Conservation (phyloP, 2,797 vertebrate species). For the Sebastes dallii region DNA sequence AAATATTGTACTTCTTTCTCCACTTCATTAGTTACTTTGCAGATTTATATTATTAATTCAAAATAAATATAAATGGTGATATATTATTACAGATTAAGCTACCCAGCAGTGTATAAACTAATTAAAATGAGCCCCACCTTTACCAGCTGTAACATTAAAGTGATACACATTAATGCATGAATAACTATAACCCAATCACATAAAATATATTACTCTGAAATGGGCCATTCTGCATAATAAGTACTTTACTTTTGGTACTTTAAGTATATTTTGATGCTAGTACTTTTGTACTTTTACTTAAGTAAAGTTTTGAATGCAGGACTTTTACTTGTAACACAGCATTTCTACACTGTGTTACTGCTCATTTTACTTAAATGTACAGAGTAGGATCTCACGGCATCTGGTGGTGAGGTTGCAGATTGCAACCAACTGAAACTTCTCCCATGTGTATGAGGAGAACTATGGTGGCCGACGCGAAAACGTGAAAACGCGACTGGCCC, state of each 20-base stretch:
- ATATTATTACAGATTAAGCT: neutral
- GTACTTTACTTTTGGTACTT: neutral
- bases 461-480: no score
- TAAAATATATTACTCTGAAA: no score
- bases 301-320: no score
- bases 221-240: neutral
- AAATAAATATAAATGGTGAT: neutral
- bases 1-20: neutral
- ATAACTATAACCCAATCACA: neutral
- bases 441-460: fast-evolving
- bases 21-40: neutral
- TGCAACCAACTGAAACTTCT: no score
- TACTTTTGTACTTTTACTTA: no score
- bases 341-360: neutral
- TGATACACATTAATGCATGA: neutral
- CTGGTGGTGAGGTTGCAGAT: no score
- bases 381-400: fast-evolving
- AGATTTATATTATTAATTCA: neutral
- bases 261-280: no score
- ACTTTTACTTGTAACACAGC: neutral
- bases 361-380: neutral
- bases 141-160: neutral
- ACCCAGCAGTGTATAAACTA: neutral
- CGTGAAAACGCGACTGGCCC: fast-evolving
- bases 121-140: neutral